Evolutionary conservation across 1,140 invertebrate species (phyloP), one percentile per base, ranked within the genome.

Genomic region (Wasmannia auropunctata): DNA sequence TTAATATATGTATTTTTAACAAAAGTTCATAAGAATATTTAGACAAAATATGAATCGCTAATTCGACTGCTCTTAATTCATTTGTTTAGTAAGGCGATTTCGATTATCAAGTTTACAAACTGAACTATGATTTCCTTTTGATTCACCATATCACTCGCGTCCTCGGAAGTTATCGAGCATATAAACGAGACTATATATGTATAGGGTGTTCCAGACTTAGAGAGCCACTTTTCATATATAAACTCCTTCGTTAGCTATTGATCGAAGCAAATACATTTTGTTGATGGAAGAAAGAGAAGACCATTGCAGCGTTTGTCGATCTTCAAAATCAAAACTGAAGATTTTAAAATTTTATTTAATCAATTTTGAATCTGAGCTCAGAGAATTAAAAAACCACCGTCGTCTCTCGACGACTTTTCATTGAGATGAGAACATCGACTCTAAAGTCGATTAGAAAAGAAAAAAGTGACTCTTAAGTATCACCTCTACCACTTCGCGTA

Each of bases 61-160:
- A n/a, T n/a, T 28, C 16, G 16, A 31, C 31, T 51, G n/a, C 16
- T 72, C 46, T 51, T 28, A 8, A 70, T 49, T 51, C 2, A 31
- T 51, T 72, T n/a, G 19, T 51, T 28, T 72, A 34, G 22, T 54
- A 34, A 28, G n/a, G 5, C 51, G 8, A 8, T 34, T 51, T 70
- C 40, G 4, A 51, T 72, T 72, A 72, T 51, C 10, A 72, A 51
- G 34, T 51, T 72, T 51, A 72, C 28, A 34, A 49, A 70, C 19
- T 51, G 22, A 31, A 67, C 3, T 51, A 16, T 25, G 1, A 74
- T 54, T 74, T 37, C 19, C 19, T 54, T 34, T 74, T 54, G 46
- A 54, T 74, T 34, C 46, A 54, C 28, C 49, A 3, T 8, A 8
- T 54, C 22, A 70, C 14, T 75, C 25, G 16, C 10, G 22, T 62